Base-by-base conservation (phyloP, 2,797 vertebrate species). In the Fistularia commersonii region DNA sequence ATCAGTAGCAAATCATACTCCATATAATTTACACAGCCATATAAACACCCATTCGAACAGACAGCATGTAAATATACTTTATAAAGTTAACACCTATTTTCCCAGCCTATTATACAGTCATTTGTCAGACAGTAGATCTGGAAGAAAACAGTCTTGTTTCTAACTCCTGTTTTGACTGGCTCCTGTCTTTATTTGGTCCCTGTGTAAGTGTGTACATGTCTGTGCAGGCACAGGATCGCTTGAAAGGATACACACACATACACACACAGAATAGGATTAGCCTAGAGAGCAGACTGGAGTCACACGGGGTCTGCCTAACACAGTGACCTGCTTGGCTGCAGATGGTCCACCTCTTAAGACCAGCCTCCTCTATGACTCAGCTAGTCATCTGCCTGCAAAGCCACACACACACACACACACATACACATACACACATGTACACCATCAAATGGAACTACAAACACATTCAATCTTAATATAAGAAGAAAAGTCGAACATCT, bases 291-390 rank as follows among this genome's bases (percentile, higher is more conserved):
- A 57, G 73, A 50, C 69, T 56, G 64, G 8, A 63, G 67, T 83
- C 80, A 77, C 77, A 72, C 68, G 65, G 58, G 64, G 44, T 69
- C 61, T 51, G 64, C 61, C 66, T 80, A 74, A 74, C 84, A 77
- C 70, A 77, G 58, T 79, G 79, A 83, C 80, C 83, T 67, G 75
- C 64, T 81, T 82, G 76, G 79, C 75, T 80, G 57, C 74, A 75
- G 76, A 82, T 60, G 65, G 66, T 59, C 54, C 51, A 48, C 60
- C 61, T 61, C 60, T 54, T 50, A 75, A 77, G 64, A 72, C 36
- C 7, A 57, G 45, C 45, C 45, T 41, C 37, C 37, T 67, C 45
- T 64, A 23, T 77, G 60, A 73, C 51, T 66, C 59, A 32, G 69
- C 42, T 33, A 11, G 44, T 36, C 23, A 64, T 61, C 46, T 2